phyloP scores from a whole-genome alignment of 1,140 invertebrate genomes.

The Anoplolepis gracilipes region DNA sequence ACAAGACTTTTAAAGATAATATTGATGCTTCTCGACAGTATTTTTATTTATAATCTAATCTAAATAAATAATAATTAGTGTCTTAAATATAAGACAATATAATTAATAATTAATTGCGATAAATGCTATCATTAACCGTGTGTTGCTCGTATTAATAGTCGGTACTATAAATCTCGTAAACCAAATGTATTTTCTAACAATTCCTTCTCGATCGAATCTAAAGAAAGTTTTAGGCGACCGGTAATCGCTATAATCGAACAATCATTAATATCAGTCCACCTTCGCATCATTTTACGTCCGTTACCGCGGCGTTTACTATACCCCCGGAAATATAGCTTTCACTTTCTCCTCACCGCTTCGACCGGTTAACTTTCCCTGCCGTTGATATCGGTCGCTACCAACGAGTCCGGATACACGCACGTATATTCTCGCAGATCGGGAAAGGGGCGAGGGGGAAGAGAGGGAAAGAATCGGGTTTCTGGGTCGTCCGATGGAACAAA shows the following conservation, averaged over 20 bases:
- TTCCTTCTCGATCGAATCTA: not conserved
- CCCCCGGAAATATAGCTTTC: constrained; percentile 83
- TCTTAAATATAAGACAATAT: not conserved
- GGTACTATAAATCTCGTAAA: not conserved
- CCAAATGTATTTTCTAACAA: not conserved
- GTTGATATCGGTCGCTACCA: constrained; percentile 53
- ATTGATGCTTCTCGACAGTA: not conserved
- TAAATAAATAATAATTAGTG: not conserved
- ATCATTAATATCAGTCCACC: constrained; percentile 77
- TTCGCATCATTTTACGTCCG: constrained; percentile 67
- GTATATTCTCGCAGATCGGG: constrained; percentile 41
- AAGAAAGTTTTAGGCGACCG: constrained; percentile 26
- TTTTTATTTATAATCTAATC: not conserved
- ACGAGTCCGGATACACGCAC: constrained; percentile 41
- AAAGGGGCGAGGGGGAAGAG: not conserved
- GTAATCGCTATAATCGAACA: constrained; percentile 58
- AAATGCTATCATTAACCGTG: not conserved
- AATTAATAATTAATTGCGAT: not conserved
- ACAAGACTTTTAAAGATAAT: not conserved
- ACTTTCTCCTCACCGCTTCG: constrained; percentile 80
- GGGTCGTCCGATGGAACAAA: constrained; percentile 75
- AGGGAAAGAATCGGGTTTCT: constrained; percentile 77
- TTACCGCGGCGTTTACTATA: constrained; percentile 60
- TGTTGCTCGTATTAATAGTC: not conserved
- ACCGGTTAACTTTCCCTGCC: constrained; percentile 76